phyloP scores from a whole-genome alignment of 2,797 vertebrate species.

The Vultur gryphus region DNA sequence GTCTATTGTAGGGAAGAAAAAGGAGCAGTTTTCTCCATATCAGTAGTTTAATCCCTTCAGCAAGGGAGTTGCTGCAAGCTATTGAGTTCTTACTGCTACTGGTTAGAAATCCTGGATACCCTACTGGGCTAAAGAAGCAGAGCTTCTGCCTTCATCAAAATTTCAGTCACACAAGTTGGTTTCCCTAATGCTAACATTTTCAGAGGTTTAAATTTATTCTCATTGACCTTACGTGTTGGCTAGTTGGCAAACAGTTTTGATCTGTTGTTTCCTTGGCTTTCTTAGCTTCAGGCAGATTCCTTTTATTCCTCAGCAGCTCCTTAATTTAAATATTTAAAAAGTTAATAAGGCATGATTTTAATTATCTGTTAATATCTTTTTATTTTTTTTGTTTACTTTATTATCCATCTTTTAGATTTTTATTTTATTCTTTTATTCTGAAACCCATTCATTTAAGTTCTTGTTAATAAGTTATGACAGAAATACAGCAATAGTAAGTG shows the following conservation, averaged over 20 bases:
- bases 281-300: not conserved
- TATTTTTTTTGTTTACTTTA: not conserved
- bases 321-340: not conserved
- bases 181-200: not conserved
- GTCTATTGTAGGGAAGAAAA: constrained; percentile 12
- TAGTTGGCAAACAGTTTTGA: not conserved
- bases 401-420: not conserved
- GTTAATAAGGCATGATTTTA: not conserved
- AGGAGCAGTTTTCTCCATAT: not conserved
- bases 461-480: not conserved
- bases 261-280: not conserved
- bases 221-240: not conserved
- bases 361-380: not conserved
- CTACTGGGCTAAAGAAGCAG: not conserved
- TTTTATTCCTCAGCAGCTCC: not conserved
- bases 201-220: not conserved
- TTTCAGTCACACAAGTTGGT: not conserved
- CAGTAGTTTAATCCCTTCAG: constrained; percentile 31
- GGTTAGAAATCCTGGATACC: not conserved
- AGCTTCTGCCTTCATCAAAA: not conserved
- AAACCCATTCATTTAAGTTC: not conserved
- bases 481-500: not conserved
- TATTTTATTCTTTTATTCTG: not conserved
- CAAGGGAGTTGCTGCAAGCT: not conserved
- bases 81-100: not conserved